Evolutionary conservation across 2,888 invertebrate genomes (phyloP), one percentile per base, ranked within the genome.

Genomic region (Liodrosophila aerea): DNA sequence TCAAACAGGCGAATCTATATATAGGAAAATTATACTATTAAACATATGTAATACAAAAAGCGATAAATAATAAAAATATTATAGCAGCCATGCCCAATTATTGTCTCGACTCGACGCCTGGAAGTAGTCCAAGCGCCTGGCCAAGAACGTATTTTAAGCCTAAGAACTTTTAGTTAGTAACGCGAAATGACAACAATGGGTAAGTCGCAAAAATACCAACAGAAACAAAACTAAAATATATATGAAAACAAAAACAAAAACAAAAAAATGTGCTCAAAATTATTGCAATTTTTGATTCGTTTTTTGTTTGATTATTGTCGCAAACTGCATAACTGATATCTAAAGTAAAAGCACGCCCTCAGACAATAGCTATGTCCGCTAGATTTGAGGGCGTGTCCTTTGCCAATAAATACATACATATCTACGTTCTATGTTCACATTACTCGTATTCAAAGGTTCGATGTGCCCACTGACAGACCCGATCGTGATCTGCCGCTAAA

Each of bases 391-490:
- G 57, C 68, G 70, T 74, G 75, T 49, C 50, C 60, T 58, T 56
- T 62, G 61, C 61, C 64, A n/a, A n/a, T n/a, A 22, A 22, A 22
- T 5, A 22, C 67, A 64, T 85, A 85, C 80, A 77, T 83, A 74
- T 70, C 70, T 83, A 80, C 85, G 85, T 77, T 82, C 73, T 85
- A 82, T 82, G 83, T 81, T 82, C 81, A 83, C 83, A 82, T 82
- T 82, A 81, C n/a, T n/a, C n/a, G n/a, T n/a, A n/a, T 82, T 76
- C 85, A 85, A 82, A 85, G 81, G 81, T 82, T 82, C 85, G 66
- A 81, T 71, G 76, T 82, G 78, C 66, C 67, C 52, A 70, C 81
- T 73, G 78, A 84, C 78, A 84, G 82, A 84, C 64, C 82, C 76
- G 76, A 60, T 81, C 63, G 74, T 47, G 83, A 76, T 76, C 81